Evolutionary conservation across 2,888 invertebrate genomes (phyloP).

Genomic region (Erebia epiphron): DNA sequence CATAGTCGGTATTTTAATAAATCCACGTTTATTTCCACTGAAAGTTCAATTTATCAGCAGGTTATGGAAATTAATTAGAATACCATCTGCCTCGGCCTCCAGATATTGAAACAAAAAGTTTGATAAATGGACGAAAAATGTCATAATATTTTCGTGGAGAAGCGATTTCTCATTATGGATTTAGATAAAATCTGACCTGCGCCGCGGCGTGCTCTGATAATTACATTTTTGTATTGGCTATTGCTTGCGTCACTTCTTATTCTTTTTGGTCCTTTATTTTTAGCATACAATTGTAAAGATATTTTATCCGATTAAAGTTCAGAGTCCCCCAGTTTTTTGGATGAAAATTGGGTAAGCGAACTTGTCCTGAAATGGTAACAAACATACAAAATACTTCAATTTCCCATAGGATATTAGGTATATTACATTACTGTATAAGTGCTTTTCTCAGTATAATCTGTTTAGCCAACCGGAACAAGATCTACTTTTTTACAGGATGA

Average conservation of each 20-base stretch:
- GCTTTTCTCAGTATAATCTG: too few relatives aligned
- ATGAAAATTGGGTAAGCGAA: too few relatives aligned
- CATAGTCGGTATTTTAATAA: not conserved
- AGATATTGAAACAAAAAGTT: conserved; percentile 22
- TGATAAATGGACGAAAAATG: conserved; percentile 20
- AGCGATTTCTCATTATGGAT: conserved; percentile 22
- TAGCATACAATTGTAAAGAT: too few relatives aligned
- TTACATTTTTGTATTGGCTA: not conserved
- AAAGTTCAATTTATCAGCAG: conserved; percentile 19
- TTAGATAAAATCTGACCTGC: conserved; percentile 14
- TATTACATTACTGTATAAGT: too few relatives aligned
- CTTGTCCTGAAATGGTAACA: too few relatives aligned
- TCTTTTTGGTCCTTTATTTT: not conserved
- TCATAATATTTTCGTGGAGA: conserved; percentile 10
- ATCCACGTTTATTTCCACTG: conserved; percentile 7
- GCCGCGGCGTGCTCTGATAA: not conserved
- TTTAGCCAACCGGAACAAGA: too few relatives aligned
- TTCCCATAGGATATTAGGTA: too few relatives aligned
- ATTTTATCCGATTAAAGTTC: too few relatives aligned
- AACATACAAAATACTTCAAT: too few relatives aligned
- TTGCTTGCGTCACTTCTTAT: too few relatives aligned
- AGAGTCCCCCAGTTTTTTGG: too few relatives aligned
- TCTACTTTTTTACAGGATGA: too few relatives aligned
- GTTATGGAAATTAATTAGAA: conserved; percentile 19
- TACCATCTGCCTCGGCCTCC: conserved; percentile 15